Evolutionary conservation across 2,888 invertebrate species (phyloP), one percentile per base, ranked within the genome.

Genomic region (Arge pagana): DNA sequence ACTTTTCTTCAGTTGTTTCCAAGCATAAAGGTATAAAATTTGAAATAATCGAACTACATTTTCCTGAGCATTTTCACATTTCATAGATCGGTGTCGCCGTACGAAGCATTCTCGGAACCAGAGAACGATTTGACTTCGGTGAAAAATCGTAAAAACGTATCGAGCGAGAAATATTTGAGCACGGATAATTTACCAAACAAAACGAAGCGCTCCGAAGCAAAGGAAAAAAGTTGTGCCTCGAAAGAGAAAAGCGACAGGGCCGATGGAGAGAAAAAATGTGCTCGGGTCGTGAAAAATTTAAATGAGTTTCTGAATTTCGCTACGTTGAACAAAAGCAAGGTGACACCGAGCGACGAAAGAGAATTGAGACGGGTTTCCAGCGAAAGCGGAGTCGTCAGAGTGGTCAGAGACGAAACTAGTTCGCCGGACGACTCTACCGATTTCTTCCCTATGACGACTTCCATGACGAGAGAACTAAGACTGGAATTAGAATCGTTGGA

Each of bases 361-460:
- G 50, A 51, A 23, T 35, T 56, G 21, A 64, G 67, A 3, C 65
- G 66, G 31, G 70, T 70, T 7, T 67, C 72, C 0, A 71, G 68
- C 53, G 72, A 72, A 30, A 68, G 70, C 21, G 68, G 68, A 24
- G 68, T 69, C 3, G 63, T 68, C n/a, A 62, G 65, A 36, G 63
- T 65, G 1, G 52, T 65, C 2, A 65, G 66, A 16, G 75, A 74
- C 21, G 74, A 76, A 31, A 60, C 59, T 15, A 66, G 62, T 48
- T 90, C 90, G 57, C 89, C 89, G 0, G 90, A 90, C 62, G 90
- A 91, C 72, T 87, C 88, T 1, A 87, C 89, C 62, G 79, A 79
- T 45, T 92, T 91, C 71, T 89, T 89, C 68, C 91, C 92, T 2
- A 88, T 93, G 86, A 90, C 90, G 1, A 92, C 90, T 3, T 90